Evolutionary conservation across 2,888 invertebrate genomes (phyloP).

Genomic region (Sphaerophoria taeniata): DNA sequence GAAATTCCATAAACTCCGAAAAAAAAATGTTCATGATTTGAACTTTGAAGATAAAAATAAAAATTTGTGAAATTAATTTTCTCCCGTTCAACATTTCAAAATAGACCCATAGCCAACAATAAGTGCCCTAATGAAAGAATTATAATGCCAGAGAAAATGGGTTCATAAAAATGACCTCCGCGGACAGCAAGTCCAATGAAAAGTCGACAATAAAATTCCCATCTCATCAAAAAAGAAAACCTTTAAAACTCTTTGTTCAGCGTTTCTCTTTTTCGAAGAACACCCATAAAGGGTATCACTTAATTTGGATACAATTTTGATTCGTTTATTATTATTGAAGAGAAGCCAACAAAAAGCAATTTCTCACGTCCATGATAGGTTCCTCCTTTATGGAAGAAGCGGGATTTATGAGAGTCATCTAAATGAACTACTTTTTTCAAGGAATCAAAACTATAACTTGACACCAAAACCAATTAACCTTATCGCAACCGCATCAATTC

Average conservation of each 20-base stretch:
- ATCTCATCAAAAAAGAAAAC: constrained; percentile 18
- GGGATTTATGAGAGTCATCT: constrained; percentile 54
- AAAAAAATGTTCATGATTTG: constrained; percentile 30
- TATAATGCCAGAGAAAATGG: constrained; percentile 28
- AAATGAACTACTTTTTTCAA: constrained; percentile 58
- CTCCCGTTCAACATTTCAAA: constrained; percentile 14
- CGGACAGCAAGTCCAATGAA: constrained; percentile 29
- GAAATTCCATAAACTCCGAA: constrained; percentile 41
- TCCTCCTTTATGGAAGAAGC: not conserved
- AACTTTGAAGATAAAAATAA: constrained; percentile 35
- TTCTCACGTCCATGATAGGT: constrained; percentile 45
- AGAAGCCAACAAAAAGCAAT: constrained; percentile 2
- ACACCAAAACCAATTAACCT: constrained; percentile 69
- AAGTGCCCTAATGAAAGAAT: constrained; percentile 49
- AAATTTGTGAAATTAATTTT: constrained; percentile 72
- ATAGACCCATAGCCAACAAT: constrained; percentile 25
- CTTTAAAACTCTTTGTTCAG: not conserved
- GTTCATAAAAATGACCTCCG: constrained; percentile 36
- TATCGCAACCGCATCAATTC: constrained; percentile 67
- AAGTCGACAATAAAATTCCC: constrained; percentile 68
- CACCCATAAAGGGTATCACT: constrained; percentile 55
- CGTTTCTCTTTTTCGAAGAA: constrained; percentile 39
- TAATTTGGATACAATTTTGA: constrained; percentile 49
- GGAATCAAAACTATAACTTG: constrained; percentile 65
- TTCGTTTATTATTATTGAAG: constrained; percentile 1